These are phyloP conservation scores for Notolabrus celidotus DNA, from an alignment of 2,797 vertebrate species.

Conservation along the genomic window DNA sequence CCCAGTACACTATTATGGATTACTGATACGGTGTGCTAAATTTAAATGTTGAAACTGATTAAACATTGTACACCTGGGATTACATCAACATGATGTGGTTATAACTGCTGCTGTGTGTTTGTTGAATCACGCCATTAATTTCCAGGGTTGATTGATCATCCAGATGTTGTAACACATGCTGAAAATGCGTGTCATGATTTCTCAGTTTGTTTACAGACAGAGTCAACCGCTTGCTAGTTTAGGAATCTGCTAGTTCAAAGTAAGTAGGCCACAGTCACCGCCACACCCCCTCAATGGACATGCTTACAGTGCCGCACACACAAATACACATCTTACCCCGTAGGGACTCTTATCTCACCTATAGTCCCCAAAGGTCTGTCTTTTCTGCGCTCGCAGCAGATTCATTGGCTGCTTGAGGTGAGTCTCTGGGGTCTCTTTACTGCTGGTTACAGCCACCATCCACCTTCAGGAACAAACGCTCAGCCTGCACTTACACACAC, in stretches of 20 bases:
- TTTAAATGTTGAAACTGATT: no score
- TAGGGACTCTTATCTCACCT: constrained; percentile 66
- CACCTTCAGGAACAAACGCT: constrained; percentile 51
- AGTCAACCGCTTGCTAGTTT: constrained; percentile 45
- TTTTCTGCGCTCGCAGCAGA: constrained; percentile 58
- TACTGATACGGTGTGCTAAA: no score
- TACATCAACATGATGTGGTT: no score
- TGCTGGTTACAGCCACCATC: constrained; percentile 58
- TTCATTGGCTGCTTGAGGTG: constrained; percentile 61
- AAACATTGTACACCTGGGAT: neutral
- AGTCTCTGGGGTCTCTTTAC: constrained; percentile 74
- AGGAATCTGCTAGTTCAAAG: constrained; percentile 54
- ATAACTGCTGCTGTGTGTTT: no score
- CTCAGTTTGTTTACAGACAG: neutral
- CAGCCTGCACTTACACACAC: constrained; percentile 12
- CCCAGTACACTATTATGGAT: no score
- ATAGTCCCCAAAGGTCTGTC: constrained; percentile 61
- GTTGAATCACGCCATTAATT: constrained; percentile 12
- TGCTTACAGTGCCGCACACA: neutral
- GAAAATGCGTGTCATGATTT: neutral
- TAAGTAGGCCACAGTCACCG: constrained; percentile 57
- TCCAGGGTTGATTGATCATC: constrained; percentile 11
- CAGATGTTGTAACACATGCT: constrained; percentile 20
- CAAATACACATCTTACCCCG: constrained; percentile 31
- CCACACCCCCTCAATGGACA: constrained; percentile 1